phyloP scores from a whole-genome alignment of 1,140 invertebrate genomes.

The Pantala flavescens region DNA sequence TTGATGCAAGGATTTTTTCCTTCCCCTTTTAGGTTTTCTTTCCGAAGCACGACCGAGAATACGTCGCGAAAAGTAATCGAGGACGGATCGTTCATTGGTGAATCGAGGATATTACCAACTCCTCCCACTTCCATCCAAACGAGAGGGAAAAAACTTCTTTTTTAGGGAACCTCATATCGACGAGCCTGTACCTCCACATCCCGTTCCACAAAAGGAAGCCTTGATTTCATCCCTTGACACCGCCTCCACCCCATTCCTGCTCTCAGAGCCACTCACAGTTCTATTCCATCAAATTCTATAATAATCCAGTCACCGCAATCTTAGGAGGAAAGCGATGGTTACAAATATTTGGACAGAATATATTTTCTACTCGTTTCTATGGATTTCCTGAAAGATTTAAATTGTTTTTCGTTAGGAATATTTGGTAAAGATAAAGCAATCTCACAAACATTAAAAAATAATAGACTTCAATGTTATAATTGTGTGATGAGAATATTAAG shows the following conservation, averaged over 20 bases:
- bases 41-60: background rate
- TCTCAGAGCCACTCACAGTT: background rate
- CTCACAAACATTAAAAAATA: no score
- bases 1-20: no score
- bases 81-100: conserved; percentile 7
- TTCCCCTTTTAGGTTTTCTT: background rate
- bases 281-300: background rate
- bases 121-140: no score
- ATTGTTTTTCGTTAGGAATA: no score
- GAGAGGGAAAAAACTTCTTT: no score
- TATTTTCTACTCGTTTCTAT: background rate
- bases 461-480: no score
- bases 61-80: conserved; percentile 5
- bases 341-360: background rate
- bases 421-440: no score
- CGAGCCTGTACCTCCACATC: background rate
- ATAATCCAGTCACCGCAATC: background rate
- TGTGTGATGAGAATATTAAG: no score
- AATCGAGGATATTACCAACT: background rate
- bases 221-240: background rate
- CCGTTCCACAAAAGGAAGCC: background rate
- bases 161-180: background rate
- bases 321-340: background rate
- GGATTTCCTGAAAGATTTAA: background rate
- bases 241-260: background rate